Base-by-base conservation (phyloP, 2,113 vertebrate species). In the Meleagris gallopavo region DNA sequence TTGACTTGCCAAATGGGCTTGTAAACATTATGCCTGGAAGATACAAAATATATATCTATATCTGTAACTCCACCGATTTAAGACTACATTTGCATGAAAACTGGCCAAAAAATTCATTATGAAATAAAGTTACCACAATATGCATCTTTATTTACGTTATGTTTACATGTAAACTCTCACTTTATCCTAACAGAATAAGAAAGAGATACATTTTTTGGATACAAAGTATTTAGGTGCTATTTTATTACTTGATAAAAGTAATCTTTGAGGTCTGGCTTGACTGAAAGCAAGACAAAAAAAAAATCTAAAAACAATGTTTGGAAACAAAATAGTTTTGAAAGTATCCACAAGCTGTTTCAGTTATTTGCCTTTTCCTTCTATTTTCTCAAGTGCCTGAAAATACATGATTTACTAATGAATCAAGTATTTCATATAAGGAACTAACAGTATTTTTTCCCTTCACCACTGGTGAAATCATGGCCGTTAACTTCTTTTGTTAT, bases 381-480 rank as follows among this genome's bases (percentile, higher is more conserved):
- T 55, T 72, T 66, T 67, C 65, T 82, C 22, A 32, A 75, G 18
- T 11, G 16, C 3, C 11, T 36, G 21, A 27, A 91, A 86, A 12
- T 62, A 93, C 43, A 30, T 1, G 0, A 46, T 16, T 1, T 8
- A 43, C 4, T 5, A 3, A 21, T 82, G 2, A 50, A 24, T 55
- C 36, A 84, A 60, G 17, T 67, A 82, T 22, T 27, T 57, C 4
- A 38, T 40, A 9, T 40, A 45, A 10, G 5, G 10, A 84, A 71
- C 41, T 71, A 66, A 34, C 4, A 48, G 83, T 58, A 25, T 70
- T 67, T 93, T 71, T 9, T 48, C 6, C 14, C 65, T 64, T 29
- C 71, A 10, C 32, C 7, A 6, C 4, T 45, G 14, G 27, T 30
- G 15, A 54, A 54, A 30, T 54, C 27, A 54, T 17, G 14, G 15